These are phyloP conservation scores for Bombus difficillimus DNA, from an alignment of 1,140 invertebrate genomes.

Conservation along the genomic window DNA sequence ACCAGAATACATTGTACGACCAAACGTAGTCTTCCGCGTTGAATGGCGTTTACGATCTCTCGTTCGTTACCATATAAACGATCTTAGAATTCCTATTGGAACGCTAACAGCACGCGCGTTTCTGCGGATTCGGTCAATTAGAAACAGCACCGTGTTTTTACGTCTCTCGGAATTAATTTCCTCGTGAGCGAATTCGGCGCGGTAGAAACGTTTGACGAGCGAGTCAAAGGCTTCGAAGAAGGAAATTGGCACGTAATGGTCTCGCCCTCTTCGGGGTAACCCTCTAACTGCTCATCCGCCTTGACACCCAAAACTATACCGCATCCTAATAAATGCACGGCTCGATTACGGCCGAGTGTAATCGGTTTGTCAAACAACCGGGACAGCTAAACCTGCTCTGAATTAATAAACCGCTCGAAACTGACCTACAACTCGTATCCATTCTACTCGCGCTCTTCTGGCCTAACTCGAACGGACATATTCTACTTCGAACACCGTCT, in stretches of 20 bases:
- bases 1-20: no score
- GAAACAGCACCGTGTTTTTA: neutral
- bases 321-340: constrained; percentile 57
- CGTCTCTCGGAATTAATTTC: neutral
- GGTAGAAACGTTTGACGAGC: neutral
- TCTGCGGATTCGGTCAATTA: neutral
- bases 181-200: neutral
- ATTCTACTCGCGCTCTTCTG: neutral
- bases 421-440: constrained; percentile 46
- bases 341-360: constrained; percentile 38
- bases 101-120: neutral
- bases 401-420: constrained; percentile 48
- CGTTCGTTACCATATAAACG: constrained; percentile 25
- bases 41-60: neutral
- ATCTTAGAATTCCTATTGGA: neutral
- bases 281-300: constrained; percentile 34
- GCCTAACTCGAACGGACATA: constrained; percentile 29
- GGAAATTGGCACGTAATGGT: constrained; percentile 17
- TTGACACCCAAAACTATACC: constrained; percentile 51
- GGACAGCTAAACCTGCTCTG: constrained; percentile 44
- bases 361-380: constrained; percentile 56
- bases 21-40: neutral
- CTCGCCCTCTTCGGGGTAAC: neutral
- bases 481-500: constrained; percentile 12
- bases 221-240: constrained; percentile 6